Conservation (phyloP, 2,888 invertebrate species). For the Oscheius sp. region DNA sequence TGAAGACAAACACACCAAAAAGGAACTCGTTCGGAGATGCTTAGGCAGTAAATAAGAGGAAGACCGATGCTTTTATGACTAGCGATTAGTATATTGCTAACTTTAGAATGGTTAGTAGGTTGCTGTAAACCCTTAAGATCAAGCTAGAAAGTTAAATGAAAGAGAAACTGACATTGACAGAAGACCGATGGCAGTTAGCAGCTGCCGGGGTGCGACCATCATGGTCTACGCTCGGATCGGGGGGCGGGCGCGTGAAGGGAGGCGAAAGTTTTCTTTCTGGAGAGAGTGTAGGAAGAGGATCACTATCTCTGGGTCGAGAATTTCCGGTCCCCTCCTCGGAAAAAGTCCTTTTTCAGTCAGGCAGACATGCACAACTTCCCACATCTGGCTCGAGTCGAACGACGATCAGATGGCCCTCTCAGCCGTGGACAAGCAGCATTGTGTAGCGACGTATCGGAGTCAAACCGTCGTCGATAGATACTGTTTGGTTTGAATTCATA, state of each 20-base stretch:
- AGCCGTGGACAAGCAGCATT: not conserved
- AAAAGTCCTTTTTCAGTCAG: conserved; percentile 11
- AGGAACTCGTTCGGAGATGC: too few species aligned
- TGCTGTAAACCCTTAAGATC: not conserved
- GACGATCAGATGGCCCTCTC: not conserved
- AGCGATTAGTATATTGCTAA: not conserved
- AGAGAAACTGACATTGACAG: not conserved
- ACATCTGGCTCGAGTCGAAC: conserved; percentile 19
- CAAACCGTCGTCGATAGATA: conserved; percentile 22
- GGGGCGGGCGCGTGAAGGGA: not conserved
- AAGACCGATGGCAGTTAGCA: not conserved
- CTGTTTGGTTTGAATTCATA: not conserved
- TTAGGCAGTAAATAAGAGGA: too few species aligned
- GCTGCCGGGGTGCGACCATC: not conserved
- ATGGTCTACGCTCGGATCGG: not conserved
- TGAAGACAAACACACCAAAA: too few species aligned
- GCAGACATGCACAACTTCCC: conserved; percentile 17
- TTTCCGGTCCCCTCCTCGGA: not conserved
- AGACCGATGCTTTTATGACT: too few species aligned
- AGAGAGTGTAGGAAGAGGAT: not conserved
- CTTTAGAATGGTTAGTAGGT: not conserved
- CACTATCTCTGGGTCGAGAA: not conserved
- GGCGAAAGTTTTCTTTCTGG: conserved; percentile 6
- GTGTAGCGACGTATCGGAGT: not conserved
- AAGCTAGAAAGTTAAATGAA: not conserved